A percentile compares a stretch with the other conserved stretches of the same genome.
These are phyloP conservation scores for Tursiops truncatus DNA, from an alignment of 2,113 vertebrate genomes.

Conservation along the genomic window DNA sequence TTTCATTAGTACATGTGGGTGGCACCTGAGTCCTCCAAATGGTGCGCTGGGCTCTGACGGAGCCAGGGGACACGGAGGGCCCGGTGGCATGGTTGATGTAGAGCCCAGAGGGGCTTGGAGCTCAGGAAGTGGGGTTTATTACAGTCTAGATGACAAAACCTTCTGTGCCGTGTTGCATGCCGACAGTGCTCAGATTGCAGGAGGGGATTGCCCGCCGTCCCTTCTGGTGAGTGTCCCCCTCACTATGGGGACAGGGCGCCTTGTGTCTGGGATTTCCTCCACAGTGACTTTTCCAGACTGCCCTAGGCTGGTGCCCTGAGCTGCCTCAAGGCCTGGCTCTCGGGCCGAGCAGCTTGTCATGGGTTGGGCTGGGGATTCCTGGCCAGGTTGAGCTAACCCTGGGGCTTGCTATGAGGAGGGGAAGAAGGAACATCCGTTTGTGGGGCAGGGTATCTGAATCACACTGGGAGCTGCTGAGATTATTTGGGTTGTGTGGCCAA, in stretches of 20 bases:
- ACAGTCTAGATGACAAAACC: conserved; percentile 75
- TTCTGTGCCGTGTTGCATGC: conserved; percentile 21
- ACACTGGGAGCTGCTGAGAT: neutral
- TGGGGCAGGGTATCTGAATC: neutral
- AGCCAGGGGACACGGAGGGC: neutral
- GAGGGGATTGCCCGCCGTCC: neutral
- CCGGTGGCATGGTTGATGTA: neutral
- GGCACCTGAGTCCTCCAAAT: neutral
- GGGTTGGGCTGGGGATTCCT: neutral
- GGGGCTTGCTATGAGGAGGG: neutral
- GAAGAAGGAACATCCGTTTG: neutral
- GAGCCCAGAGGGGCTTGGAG: neutral
- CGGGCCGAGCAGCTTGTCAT: fast-evolving
- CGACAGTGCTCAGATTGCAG: neutral
- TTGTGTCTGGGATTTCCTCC: conserved; percentile 54
- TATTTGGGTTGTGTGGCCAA: neutral
- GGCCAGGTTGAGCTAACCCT: neutral
- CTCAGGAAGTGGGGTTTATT: conserved; percentile 67
- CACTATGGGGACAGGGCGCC: conserved; percentile 59
- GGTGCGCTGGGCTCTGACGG: neutral
- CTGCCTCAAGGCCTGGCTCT: neutral
- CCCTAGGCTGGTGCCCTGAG: neutral
- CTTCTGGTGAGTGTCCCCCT: conserved; percentile 71
- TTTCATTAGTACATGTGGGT: conserved; percentile 22
- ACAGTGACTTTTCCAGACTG: conserved; percentile 72